These are phyloP conservation scores for Ornithoptera alexandrae DNA, from an alignment of 2,888 invertebrate species.

Conservation along the genomic window DNA sequence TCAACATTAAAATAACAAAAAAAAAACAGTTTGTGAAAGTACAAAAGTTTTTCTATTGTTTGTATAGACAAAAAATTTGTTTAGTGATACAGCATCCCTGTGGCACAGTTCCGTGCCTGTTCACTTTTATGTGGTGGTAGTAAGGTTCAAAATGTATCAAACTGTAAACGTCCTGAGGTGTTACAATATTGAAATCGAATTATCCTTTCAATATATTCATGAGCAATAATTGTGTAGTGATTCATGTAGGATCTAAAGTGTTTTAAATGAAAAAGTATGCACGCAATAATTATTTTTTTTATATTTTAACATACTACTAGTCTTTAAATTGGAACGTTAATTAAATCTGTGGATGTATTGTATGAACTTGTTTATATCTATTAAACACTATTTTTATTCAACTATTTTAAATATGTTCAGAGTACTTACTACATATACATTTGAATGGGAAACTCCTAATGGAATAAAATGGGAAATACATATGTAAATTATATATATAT, in stretches of 20 bases:
- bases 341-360: neutral
- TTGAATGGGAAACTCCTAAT: neutral
- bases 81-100: too few species aligned
- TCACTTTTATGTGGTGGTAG: too few species aligned
- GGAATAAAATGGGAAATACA: neutral
- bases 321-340: neutral
- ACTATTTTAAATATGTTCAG: too few species aligned
- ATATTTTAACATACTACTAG: neutral
- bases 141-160: too few species aligned
- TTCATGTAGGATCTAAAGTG: neutral
- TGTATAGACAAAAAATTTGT: too few species aligned
- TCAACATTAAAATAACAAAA: neutral
- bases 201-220: neutral
- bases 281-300: neutral
- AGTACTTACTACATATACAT: neutral
- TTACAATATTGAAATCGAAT: neutral
- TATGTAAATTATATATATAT: too few species aligned
- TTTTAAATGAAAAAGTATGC: neutral
- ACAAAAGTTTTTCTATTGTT: constrained; percentile 8
- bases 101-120: too few species aligned
- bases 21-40: neutral
- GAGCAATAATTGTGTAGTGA: neutral
- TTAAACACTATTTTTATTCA: too few species aligned
- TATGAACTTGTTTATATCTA: too few species aligned
- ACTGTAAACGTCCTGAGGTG: neutral